Evolutionary conservation across 2,797 vertebrate genomes (phyloP).

Genomic region (Acanthopagrus latus): DNA sequence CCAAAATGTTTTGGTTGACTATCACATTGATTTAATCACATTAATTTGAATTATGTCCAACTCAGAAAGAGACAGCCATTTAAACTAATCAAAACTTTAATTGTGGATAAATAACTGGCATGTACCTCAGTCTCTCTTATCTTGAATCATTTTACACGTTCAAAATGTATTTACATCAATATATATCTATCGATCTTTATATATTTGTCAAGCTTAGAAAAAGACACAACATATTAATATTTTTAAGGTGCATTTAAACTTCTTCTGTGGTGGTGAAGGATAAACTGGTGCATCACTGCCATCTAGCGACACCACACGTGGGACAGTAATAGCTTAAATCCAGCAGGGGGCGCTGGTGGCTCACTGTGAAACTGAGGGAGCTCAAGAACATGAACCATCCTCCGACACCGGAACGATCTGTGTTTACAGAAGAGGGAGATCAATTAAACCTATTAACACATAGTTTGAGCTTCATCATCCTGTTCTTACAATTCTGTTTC

Average conservation of each 20-base stretch:
- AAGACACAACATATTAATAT: neutral
- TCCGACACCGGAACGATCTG: neutral
- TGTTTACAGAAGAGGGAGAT: neutral
- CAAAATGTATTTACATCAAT: no score
- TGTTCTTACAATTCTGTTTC: neutral
- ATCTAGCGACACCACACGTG: neutral
- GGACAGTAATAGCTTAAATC: neutral
- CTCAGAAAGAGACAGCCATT: neutral
- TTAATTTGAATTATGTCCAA: neutral
- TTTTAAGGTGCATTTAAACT: neutral
- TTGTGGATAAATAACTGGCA: neutral
- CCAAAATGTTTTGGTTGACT: neutral
- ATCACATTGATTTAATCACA: neutral
- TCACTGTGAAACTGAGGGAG: constrained; percentile 34
- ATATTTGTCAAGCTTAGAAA: no score
- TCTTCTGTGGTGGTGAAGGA: constrained; percentile 2
- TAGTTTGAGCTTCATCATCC: neutral
- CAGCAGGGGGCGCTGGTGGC: constrained; percentile 70
- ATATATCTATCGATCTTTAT: no score
- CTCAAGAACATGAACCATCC: neutral
- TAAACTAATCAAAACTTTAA: neutral
- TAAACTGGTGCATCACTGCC: constrained; percentile 14
- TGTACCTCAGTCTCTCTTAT: neutral
- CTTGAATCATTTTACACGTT: neutral
- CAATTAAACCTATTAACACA: neutral